These are phyloP conservation scores for Argyrosomus japonicus DNA, from an alignment of 2,113 vertebrate genomes.

Conservation along the genomic window DNA sequence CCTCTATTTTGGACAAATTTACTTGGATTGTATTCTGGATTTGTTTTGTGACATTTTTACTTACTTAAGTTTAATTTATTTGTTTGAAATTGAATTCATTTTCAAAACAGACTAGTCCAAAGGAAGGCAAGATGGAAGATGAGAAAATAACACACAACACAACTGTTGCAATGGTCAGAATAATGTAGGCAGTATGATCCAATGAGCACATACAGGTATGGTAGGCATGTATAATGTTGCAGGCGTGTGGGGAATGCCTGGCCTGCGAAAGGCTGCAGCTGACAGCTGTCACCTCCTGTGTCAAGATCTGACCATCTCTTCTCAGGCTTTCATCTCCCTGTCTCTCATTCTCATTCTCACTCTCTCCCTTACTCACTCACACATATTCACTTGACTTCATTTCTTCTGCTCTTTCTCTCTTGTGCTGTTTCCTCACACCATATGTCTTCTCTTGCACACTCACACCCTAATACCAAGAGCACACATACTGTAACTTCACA, in stretches of 20 bases:
- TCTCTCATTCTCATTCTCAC: conserved; percentile 26
- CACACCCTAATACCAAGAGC: conserved; percentile 1
- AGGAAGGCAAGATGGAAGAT: not conserved
- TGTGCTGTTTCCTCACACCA: conserved; percentile 3
- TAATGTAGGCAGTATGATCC: conserved; percentile 35
- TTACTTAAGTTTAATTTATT: not conserved
- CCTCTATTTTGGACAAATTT: conserved; percentile 21
- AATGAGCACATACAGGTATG: conserved; percentile 55
- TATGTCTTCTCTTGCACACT: not conserved
- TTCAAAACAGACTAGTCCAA: not conserved
- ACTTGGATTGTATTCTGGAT: not conserved
- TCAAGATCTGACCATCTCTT: conserved; percentile 52
- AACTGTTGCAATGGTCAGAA: conserved; percentile 29
- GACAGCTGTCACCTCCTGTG: conserved; percentile 77
- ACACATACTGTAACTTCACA: not conserved
- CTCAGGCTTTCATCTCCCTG: conserved; percentile 53
- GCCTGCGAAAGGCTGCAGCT: conserved; percentile 63
- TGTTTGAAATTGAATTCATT: not conserved
- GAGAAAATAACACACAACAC: conserved; percentile 8
- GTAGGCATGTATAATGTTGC: conserved; percentile 67
- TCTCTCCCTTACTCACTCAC: not conserved
- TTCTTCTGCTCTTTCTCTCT: conserved; percentile 1
- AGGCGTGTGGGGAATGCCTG: conserved; percentile 69
- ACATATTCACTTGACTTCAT: conserved; percentile 9
- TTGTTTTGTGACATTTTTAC: not conserved